These are phyloP conservation scores for Alcedo quadribrachys DNA, from an alignment of 2,797 vertebrate genomes.

Conservation along the genomic window DNA sequence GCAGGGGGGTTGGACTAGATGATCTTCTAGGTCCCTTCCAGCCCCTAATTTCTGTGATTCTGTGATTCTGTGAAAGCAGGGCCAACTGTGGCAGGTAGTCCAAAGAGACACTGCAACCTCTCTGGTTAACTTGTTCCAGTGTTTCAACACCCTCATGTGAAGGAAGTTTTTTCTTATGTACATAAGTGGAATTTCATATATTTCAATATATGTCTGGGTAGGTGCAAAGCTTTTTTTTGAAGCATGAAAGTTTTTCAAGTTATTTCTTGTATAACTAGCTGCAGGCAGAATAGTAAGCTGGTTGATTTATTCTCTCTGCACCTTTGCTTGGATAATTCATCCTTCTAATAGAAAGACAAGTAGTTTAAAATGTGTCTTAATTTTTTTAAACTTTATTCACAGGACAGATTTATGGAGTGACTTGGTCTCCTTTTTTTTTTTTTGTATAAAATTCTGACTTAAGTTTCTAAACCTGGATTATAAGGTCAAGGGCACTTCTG, in stretches of 20 bases:
- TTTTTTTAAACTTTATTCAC: not conserved
- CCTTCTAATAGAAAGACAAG: not conserved
- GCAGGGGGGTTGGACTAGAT: too few relatives aligned
- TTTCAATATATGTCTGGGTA: not conserved
- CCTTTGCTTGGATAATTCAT: not conserved
- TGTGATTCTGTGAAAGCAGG: too few relatives aligned
- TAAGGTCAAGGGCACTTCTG: not conserved
- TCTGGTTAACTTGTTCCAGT: not conserved
- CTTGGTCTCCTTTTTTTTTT: not conserved
- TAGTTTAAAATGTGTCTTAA: not conserved
- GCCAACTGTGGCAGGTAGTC: not conserved
- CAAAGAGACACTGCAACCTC: not conserved
- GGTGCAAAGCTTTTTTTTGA: not conserved
- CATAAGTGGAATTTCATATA: not conserved
- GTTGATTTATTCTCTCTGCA: not conserved
- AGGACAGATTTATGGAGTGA: not conserved
- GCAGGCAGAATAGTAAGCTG: not conserved
- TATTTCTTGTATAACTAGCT: not conserved
- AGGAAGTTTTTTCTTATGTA: not conserved
- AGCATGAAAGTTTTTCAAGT: not conserved
- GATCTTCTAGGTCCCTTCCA: too few relatives aligned
- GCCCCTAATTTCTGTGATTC: too few relatives aligned
- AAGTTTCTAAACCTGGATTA: not conserved
- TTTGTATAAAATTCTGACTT: not conserved
- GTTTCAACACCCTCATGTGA: not conserved